Conservation (phyloP, 2,113 vertebrate genomes). For the Pelusios castaneus region DNA sequence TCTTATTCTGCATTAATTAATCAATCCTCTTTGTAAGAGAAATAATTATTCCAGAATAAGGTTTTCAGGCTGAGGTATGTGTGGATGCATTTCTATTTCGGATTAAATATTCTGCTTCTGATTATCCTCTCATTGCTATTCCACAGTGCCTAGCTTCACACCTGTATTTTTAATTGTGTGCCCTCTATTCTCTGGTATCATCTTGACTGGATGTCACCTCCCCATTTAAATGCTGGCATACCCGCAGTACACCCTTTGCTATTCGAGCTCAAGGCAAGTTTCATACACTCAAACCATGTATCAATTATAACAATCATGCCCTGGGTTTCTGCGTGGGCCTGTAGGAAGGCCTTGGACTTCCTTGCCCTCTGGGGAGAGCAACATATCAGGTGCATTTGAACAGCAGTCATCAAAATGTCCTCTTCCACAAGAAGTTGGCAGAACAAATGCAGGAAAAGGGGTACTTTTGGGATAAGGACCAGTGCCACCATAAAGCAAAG, state of each 20-base stretch:
- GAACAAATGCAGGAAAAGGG: not conserved
- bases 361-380: not conserved
- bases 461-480: not conserved
- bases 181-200: not conserved
- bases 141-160: not conserved
- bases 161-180: not conserved
- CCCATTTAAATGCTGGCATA: not conserved
- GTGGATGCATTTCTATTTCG: too few relatives aligned
- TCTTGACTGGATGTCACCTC: not conserved
- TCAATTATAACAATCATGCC: too few relatives aligned
- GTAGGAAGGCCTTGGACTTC: not conserved
- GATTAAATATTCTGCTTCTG: too few relatives aligned
- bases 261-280: not conserved
- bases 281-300: not conserved
- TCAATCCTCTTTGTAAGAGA: too few relatives aligned
- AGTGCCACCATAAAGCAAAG: not conserved
- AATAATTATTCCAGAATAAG: too few relatives aligned
- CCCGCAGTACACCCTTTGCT: not conserved
- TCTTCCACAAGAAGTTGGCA: too few relatives aligned
- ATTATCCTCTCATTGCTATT: not conserved
- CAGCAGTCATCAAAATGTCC: not conserved
- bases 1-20: too few relatives aligned
- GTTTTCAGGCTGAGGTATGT: too few relatives aligned
- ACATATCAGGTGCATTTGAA: not conserved
- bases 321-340: not conserved